Percentiles rank a stretch among this genome's conserved stretches.
Conservation (phyloP, 1,140 invertebrate genomes). For the Drosophila biarmipes region DNA sequence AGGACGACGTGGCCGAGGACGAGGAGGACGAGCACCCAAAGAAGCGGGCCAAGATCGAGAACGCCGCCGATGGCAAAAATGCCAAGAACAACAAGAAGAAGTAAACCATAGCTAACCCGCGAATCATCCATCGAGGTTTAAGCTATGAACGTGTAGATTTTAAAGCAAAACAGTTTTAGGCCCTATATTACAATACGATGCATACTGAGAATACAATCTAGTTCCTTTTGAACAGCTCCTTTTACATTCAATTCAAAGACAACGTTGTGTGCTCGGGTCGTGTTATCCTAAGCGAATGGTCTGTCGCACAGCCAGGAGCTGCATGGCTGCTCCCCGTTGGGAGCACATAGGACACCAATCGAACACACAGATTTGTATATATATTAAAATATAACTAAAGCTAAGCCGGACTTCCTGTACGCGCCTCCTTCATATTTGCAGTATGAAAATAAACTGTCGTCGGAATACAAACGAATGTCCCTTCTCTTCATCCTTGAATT, state of each 20-base stretch:
- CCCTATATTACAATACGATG: slow-evolving; percentile 58
- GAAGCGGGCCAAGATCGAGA: slow-evolving; percentile 88
- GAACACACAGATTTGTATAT: slow-evolving; percentile 70
- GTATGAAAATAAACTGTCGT: slow-evolving; percentile 72
- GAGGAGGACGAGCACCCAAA: slow-evolving; percentile 88
- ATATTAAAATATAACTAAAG: slow-evolving; percentile 35
- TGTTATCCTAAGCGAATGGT: slow-evolving; percentile 30
- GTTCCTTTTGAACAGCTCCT: slow-evolving; percentile 69
- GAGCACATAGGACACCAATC: slow-evolving; percentile 19
- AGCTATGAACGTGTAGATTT: slow-evolving; percentile 74
- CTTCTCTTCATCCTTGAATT: background rate
- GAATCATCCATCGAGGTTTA: slow-evolving; percentile 53
- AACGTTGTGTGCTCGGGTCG: slow-evolving; percentile 48
- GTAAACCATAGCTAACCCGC: slow-evolving; percentile 40
- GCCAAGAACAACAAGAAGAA: slow-evolving; percentile 85
- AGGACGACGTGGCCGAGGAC: slow-evolving; percentile 87
- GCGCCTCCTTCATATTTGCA: slow-evolving; percentile 53
- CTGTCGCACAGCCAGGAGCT: slow-evolving; percentile 7
- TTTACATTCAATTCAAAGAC: slow-evolving; percentile 50
- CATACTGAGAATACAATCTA: slow-evolving; percentile 59
- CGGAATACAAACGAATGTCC: slow-evolving; percentile 27
- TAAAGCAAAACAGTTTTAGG: slow-evolving; percentile 70
- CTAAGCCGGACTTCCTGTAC: slow-evolving; percentile 38
- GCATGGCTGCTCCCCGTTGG: slow-evolving; percentile 2
- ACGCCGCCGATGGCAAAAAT: slow-evolving; percentile 87